phyloP scores from a whole-genome alignment of 1,140 invertebrate genomes.

The Polypedilum pembai region DNA sequence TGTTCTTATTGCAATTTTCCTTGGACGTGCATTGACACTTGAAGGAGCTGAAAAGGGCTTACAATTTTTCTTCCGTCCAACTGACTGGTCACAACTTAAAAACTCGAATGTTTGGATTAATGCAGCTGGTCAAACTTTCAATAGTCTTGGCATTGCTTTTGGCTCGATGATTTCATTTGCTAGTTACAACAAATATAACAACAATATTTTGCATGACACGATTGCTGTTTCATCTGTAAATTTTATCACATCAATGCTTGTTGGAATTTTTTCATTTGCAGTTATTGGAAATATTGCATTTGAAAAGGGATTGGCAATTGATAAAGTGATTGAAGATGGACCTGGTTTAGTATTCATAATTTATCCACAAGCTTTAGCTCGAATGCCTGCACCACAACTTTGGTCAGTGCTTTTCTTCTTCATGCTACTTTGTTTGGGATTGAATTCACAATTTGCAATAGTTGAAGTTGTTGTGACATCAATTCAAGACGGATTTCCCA shows the following conservation, averaged over 20 bases:
- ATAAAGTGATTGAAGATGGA: constrained; percentile 76
- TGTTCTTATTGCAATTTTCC: constrained; percentile 69
- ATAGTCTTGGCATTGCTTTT: constrained; percentile 84
- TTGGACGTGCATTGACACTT: constrained; percentile 68
- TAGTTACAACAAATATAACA: constrained; percentile 90
- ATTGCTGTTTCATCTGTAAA: constrained; percentile 74
- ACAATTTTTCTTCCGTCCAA: constrained; percentile 79
- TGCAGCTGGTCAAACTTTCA: constrained; percentile 87
- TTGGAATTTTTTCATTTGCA: constrained; percentile 81
- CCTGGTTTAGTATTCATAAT: constrained; percentile 83
- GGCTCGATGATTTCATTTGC: constrained; percentile 91
- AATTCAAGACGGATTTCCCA: constrained; percentile 82
- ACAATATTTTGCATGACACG: constrained; percentile 80
- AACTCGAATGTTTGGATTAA: constrained; percentile 85
- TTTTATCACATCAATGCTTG: constrained; percentile 71
- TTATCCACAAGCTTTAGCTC: constrained; percentile 81
- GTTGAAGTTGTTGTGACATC: constrained; percentile 88
- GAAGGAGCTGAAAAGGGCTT: constrained; percentile 73
- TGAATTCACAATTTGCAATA: constrained; percentile 85
- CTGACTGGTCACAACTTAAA: constrained; percentile 70
- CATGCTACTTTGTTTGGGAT: constrained; percentile 79
- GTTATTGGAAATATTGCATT: constrained; percentile 78
- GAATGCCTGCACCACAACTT: constrained; percentile 76
- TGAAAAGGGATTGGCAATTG: constrained; percentile 67
- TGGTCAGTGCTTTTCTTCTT: constrained; percentile 86